Evolutionary conservation across 2,113 vertebrate genomes (phyloP), one percentile per base, ranked within the genome.

Genomic region (Peromyscus polionotus): DNA sequence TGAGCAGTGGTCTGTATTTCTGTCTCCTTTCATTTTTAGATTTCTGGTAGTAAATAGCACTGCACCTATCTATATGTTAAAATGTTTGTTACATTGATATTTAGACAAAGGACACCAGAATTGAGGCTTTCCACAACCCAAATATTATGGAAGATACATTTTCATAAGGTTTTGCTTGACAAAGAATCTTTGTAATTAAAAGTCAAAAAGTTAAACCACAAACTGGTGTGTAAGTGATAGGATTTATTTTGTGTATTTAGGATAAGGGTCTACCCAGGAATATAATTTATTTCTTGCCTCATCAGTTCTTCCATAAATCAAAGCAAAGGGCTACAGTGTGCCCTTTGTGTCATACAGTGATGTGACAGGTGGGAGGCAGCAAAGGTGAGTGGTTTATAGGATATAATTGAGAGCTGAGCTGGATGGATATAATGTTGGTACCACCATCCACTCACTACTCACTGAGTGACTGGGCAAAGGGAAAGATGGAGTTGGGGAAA

Each of bases 11-110:
- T 70, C 39, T 93, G 1, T 88, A 42, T 45, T 89, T 65, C 22
- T 84, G 72, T 36, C 11, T 75, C 24, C 54, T 88, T 95, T 93
- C 61, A 84, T 68, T 73, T 91, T 67, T 88, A 36, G 33, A 90
- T 83, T 48, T 81, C 14, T 51, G 59, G 28, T 59, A 75, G 77
- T 36, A 88, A n/a, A 24, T 13, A 68, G 0, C 45, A 65, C 42
- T 92, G 3, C 31, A 10, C 17, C 42, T 93, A 36, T 39, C 7
- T 26, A 1, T 28, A 42, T 45, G 42, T n/a, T 45, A 76, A 90
- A 17, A 3, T 70, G 31, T 39, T 75, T 42, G 67, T 33, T 77
- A 63, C 93, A 72, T n/a, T n/a, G 19, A 81, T 88, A 76, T 17
- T 31, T 39, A 83, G 39, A 92, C 75, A 24, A 42, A 51, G 73